Evolutionary conservation across 2,888 invertebrate species (phyloP).

Genomic region (Macaria notata): DNA sequence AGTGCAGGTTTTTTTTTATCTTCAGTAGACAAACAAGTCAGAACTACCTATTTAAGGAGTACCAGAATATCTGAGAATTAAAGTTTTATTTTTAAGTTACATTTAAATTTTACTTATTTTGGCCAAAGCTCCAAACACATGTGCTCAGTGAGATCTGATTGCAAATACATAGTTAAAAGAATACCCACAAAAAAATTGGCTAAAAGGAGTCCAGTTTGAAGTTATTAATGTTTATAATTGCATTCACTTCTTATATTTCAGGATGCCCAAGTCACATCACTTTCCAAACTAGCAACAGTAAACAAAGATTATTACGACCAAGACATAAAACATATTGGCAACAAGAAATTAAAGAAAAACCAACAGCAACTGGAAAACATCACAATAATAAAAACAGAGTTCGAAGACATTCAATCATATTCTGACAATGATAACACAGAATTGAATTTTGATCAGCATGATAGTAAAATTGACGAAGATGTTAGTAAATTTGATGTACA

Average conservation of each 20-base stretch:
- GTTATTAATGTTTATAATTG: no score
- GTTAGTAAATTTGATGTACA: background rate
- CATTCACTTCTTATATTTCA: constrained; percentile 8
- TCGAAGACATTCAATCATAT: constrained; percentile 8
- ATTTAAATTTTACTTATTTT: no score
- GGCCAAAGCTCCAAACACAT: no score
- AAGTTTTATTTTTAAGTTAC: no score
- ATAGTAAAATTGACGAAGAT: background rate
- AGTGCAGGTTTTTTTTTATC: no score
- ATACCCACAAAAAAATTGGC: no score
- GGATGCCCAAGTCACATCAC: constrained; percentile 11
- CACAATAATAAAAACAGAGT: constrained; percentile 18
- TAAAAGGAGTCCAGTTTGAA: no score
- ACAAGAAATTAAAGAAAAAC: constrained; percentile 13
- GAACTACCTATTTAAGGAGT: no score
- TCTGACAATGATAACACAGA: constrained; percentile 13
- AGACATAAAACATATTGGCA: constrained; percentile 15
- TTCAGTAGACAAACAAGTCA: no score
- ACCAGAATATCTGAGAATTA: no score
- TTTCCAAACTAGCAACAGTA: constrained; percentile 23
- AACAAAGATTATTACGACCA: constrained; percentile 24
- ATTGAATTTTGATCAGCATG: background rate
- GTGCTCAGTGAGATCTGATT: no score
- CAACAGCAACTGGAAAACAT: background rate
- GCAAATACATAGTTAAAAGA: no score